Base-by-base conservation (phyloP, 2,888 invertebrate species). In the Rosalia funebris region DNA sequence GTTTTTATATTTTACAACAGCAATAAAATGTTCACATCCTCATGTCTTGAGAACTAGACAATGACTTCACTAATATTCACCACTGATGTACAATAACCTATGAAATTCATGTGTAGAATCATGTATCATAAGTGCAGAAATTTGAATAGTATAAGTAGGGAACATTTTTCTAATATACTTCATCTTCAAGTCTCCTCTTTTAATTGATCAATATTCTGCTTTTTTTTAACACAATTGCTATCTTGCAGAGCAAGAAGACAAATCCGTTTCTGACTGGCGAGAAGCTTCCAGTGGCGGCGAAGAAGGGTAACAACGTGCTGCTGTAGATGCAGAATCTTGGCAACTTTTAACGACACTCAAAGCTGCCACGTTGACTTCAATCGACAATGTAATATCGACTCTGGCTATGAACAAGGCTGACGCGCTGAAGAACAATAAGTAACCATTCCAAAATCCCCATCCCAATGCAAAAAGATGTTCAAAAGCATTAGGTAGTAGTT, bases 261-360 rank as follows among this genome's bases (percentile, higher is more conserved):
- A 96, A 96, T 83, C 96, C 96, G 7, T 96, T 88, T 77, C 84
- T 96, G 73, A 86, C 85, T 72, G 96, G 95, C 34, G 93, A 94
- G 75, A 91, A 92, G 73, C 84, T 96, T 64, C 95, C 95, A 7
- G 91, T 95, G 65, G 95, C 95, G 34, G 96, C 96, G 56, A 96
- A 96, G 82, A 96, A 96, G 82, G 94, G 95, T 72, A 90, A 90
- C 77, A 88, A 91, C 75, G 88, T 92, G 1, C 71, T 79, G 60
- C 82, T 81, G 63, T 84, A 80, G 80, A 71, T 45, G 16, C 19
- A 39, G 14, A 50, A 14, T 19, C 61, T 36, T 47, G 25, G 48
- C 34, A 36, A 42, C 37, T 32, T 11, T 31, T 1, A 12, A 31
- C 9, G 16, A 32, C 32, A 19, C 19, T 44, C 2, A 37, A 42